Conservation (phyloP, 1,140 invertebrate species). For the Drosophila azteca region DNA sequence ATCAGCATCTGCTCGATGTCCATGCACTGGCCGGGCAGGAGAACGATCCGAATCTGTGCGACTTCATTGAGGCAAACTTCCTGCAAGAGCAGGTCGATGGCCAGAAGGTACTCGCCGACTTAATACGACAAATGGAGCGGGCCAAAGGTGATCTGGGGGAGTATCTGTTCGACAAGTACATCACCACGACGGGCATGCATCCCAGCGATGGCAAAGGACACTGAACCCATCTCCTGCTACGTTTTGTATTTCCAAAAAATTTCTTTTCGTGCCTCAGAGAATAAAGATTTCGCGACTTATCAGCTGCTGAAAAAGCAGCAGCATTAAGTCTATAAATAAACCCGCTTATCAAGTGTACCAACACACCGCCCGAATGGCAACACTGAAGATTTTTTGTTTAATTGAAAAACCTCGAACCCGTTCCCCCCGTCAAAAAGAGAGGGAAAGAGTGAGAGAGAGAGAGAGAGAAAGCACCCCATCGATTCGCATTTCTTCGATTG, state of each 20-base stretch:
- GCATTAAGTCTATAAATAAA: slow-evolving; percentile 60
- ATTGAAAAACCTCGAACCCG: too few species aligned
- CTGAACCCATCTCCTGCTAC: not conserved
- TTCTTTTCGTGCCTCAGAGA: not conserved
- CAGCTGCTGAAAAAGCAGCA: slow-evolving; percentile 15
- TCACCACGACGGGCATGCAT: slow-evolving; percentile 42
- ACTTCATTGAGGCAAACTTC: slow-evolving; percentile 90
- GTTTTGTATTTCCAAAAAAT: not conserved
- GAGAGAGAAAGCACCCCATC: too few species aligned
- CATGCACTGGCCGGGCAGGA: slow-evolving; percentile 87
- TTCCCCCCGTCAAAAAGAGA: too few species aligned
- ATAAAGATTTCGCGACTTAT: slow-evolving; percentile 37
- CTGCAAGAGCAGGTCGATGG: slow-evolving; percentile 91
- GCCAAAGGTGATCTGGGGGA: slow-evolving; percentile 90
- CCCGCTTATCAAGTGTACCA: slow-evolving; percentile 45
- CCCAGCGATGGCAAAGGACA: not conserved
- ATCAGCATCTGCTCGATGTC: slow-evolving; percentile 88
- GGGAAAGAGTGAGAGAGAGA: too few species aligned
- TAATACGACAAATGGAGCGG: slow-evolving; percentile 89
- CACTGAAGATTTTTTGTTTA: too few species aligned
- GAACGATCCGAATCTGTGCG: slow-evolving; percentile 89
- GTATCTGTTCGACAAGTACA: slow-evolving; percentile 88
- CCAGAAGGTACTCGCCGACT: slow-evolving; percentile 89
- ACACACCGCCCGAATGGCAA: too few species aligned
- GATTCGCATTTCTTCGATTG: too few species aligned